Evolutionary conservation across 2,888 invertebrate species (phyloP).

Genomic region (Crossocerus cetratus): DNA sequence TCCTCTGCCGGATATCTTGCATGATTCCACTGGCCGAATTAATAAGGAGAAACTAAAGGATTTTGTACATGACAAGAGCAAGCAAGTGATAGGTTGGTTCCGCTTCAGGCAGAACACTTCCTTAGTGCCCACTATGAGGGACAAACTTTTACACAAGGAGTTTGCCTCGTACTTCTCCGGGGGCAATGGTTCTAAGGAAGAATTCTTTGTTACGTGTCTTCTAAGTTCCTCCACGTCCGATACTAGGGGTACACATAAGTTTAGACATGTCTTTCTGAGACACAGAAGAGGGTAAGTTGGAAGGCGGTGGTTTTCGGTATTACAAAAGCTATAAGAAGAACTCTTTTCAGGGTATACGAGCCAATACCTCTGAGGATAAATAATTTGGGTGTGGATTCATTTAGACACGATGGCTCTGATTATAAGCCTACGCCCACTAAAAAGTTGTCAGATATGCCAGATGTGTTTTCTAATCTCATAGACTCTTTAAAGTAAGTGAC

Average conservation of each 20-base stretch:
- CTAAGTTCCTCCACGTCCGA: conserved; percentile 79
- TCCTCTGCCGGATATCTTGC: conserved; percentile 80
- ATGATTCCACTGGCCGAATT: conserved; percentile 80
- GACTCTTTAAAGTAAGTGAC: conserved; percentile 58
- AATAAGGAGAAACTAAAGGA: conserved; percentile 79
- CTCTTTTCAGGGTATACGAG: conserved; percentile 61
- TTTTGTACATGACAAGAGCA: conserved; percentile 79
- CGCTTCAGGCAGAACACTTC: conserved; percentile 80
- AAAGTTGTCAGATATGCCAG: conserved; percentile 55
- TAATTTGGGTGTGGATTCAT: conserved; percentile 72
- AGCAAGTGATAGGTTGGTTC: conserved; percentile 84
- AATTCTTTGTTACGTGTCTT: conserved; percentile 82
- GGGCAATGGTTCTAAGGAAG: conserved; percentile 76
- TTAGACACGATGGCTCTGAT: conserved; percentile 69
- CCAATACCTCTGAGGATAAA: conserved; percentile 71
- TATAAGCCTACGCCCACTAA: conserved; percentile 71
- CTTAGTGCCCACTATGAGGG: conserved; percentile 81
- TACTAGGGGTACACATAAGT: conserved; percentile 81
- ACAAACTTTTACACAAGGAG: conserved; percentile 82
- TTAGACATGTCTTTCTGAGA: conserved; percentile 82
- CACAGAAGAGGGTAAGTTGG: conserved; percentile 78
- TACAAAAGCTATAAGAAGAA: neutral
- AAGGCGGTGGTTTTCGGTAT: neutral
- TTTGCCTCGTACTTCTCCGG: conserved; percentile 79
- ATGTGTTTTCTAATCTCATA: conserved; percentile 65